Percentiles rank a stretch among this genome's conserved stretches.
phyloP scores from a whole-genome alignment of 1,140 invertebrate genomes.

The Acromyrmex heyeri region DNA sequence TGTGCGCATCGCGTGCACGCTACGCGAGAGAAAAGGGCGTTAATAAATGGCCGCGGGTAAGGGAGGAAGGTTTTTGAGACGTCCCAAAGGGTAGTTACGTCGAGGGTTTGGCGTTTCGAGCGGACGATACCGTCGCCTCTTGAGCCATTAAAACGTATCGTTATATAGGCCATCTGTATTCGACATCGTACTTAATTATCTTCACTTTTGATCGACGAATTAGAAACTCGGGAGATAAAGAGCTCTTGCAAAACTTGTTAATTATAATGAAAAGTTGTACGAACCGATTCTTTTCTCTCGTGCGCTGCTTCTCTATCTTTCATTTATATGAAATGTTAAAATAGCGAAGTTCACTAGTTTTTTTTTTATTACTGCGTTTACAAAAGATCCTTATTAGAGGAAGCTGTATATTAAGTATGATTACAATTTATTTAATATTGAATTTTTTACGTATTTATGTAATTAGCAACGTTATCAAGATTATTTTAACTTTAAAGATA shows the following conservation, averaged over 20 bases:
- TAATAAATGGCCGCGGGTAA: conserved; percentile 72
- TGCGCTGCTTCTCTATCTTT: conserved; percentile 13
- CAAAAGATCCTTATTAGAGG: conserved; percentile 9
- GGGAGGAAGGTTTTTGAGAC: conserved; percentile 53
- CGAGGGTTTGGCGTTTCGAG: conserved; percentile 64
- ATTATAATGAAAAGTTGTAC: conserved; percentile 48
- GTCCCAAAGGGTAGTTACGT: conserved; percentile 47
- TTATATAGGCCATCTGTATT: conserved; percentile 68
- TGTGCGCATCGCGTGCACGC: conserved; percentile 71
- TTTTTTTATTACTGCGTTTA: neutral
- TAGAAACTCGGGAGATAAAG: conserved; percentile 46
- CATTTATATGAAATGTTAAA: conserved; percentile 19
- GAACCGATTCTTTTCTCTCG: conserved; percentile 40
- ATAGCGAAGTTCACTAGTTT: conserved; percentile 14
- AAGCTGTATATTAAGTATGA: conserved; percentile 23
- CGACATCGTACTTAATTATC: conserved; percentile 58
- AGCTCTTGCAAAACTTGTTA: conserved; percentile 50
- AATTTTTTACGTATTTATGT: conserved; percentile 7
- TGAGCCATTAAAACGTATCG: conserved; percentile 68
- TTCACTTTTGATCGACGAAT: conserved; percentile 49
- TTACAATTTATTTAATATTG: neutral
- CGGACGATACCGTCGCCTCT: conserved; percentile 39
- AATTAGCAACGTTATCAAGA: neutral
- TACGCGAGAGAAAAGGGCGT: conserved; percentile 74
- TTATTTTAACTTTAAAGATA: conserved; percentile 6